Percentiles rank a stretch among this genome's conserved stretches.
phyloP scores from a whole-genome alignment of 1,140 invertebrate species.

The Sinella curviseta region DNA sequence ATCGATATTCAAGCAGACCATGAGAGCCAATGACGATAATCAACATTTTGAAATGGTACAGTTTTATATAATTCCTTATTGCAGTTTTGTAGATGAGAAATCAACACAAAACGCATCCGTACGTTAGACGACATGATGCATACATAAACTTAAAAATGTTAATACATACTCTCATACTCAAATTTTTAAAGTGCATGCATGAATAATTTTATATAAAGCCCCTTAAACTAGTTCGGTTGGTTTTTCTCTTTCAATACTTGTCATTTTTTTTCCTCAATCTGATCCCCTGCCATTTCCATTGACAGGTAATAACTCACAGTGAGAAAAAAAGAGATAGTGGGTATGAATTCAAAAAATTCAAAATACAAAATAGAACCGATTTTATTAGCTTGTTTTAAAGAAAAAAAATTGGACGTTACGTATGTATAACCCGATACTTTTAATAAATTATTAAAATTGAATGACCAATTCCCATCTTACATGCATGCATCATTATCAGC shows the following conservation, averaged over 20 bases:
- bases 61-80: no score
- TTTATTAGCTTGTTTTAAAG: conserved; percentile 8
- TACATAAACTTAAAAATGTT: neutral
- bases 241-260: neutral
- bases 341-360: neutral
- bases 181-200: neutral
- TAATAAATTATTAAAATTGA: neutral
- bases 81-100: no score
- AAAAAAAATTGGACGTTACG: neutral
- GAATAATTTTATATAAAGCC: conserved; percentile 1
- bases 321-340: neutral
- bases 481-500: conserved; percentile 1
- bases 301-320: conserved; percentile 6
- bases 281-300: conserved; percentile 17
- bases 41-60: no score
- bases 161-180: neutral
- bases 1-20: no score
- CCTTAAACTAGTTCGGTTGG: neutral
- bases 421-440: conserved; percentile 3
- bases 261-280: neutral
- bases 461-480: neutral
- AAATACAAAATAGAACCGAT: neutral
- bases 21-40: no score
- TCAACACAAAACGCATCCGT: no score
- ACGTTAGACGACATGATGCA: no score